Base-by-base conservation (phyloP, 2,888 invertebrate species). In the Scaptomyza polygonia region DNA sequence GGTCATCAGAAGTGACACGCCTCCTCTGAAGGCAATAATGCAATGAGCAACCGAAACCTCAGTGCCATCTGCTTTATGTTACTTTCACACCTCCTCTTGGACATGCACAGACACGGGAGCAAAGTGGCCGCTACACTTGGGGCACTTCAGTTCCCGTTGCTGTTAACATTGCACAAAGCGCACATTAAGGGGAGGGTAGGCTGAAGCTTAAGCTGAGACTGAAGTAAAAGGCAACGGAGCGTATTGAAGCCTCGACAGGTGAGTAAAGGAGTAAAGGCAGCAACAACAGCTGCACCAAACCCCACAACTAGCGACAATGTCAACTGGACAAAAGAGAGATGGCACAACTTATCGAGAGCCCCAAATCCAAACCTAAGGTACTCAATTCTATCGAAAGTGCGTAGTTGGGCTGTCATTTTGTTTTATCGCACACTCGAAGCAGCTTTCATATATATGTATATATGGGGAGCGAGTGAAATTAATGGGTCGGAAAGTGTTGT, bases 401-500 rank as follows among this genome's bases (percentile, higher is more conserved):
- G 36, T 63, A 18, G 52, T 52, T 57, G 56, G 49, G 43, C 48
- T 59, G 56, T 53, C 52, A 72, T 63, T 71, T 56, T 43, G 55
- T 29, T 65, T 71, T 45, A 56, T 45, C 71, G 42, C 27, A 44
- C 34, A 27, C 29, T 25, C 25, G 14, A 49, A 53, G 39, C 39
- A 21, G 29, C 56, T 27, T 30, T 27, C 16, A 39, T 14, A 18
- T 40, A 39, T 16, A n/a, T n/a, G n/a, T n/a, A n/a, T n/a, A n/a
- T n/a, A n/a, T n/a, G n/a, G n/a, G n/a, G n/a, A n/a, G n/a, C 51
- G 62, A 57, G 52, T 72, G 74, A 79, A 88, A 82, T 88, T 88
- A 88, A 88, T 88, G 89, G 84, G 80, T 81, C 81, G 89, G 82
- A 89, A 88, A 89, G 84, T 80, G 88, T 88, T 84, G 74, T 79